Percentiles rank a stretch among this genome's conserved stretches.
Conservation (phyloP, 2,113 vertebrate species). For the Hemichromis elongatus region DNA sequence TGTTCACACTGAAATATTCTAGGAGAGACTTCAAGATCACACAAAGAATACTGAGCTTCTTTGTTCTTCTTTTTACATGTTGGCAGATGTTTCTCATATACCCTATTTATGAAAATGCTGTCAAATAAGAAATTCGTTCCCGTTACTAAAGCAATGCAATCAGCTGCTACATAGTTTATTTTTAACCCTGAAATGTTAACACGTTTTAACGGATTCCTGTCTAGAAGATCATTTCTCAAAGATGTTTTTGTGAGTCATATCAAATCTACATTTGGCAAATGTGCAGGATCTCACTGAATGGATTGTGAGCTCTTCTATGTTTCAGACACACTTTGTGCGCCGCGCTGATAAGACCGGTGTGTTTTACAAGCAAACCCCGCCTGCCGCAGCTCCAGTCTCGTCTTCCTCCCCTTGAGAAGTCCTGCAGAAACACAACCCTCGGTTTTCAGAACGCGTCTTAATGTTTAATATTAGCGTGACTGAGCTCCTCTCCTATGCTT, state of each 20-base stretch:
- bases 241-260: background rate
- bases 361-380: background rate
- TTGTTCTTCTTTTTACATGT: background rate
- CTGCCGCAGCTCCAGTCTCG: background rate
- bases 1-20: background rate
- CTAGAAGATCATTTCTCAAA: background rate
- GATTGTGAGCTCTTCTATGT: background rate
- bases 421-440: background rate
- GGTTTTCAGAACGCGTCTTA: background rate
- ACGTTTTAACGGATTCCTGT: background rate
- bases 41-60: background rate
- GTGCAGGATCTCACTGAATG: background rate
- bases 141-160: background rate
- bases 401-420: background rate
- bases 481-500: background rate
- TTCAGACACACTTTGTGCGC: slow-evolving; percentile 6
- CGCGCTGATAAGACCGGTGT: slow-evolving; percentile 5
- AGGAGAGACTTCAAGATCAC: background rate
- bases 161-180: background rate
- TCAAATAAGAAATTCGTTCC: background rate
- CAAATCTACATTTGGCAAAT: background rate
- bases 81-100: background rate
- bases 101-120: background rate
- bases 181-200: background rate
- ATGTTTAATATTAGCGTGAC: background rate